Conservation (phyloP, 2,888 invertebrate species). For the Emmelina monodactyla region DNA sequence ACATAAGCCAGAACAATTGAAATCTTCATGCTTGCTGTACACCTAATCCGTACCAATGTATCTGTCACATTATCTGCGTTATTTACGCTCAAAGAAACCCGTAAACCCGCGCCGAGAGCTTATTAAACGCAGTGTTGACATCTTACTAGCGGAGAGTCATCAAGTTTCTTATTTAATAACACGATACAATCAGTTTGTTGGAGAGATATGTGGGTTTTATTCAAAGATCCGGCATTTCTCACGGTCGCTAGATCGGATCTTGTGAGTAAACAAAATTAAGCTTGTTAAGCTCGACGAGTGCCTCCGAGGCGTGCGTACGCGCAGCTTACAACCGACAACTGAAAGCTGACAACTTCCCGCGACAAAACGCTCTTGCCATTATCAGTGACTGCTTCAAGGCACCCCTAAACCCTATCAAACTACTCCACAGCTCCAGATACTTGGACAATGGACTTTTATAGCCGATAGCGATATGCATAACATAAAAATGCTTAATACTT, state of each 20-base stretch:
- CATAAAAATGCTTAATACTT: no score
- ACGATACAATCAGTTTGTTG: slow-evolving; percentile 26
- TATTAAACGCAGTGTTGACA: slow-evolving; percentile 51
- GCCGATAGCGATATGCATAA: not conserved
- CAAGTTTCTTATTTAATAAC: slow-evolving; percentile 34
- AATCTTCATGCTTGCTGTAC: slow-evolving; percentile 44
- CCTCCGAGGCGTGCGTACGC: slow-evolving; percentile 53
- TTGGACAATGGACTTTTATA: no score
- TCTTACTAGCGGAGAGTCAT: slow-evolving; percentile 49
- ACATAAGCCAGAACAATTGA: slow-evolving; percentile 50
- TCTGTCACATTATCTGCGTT: slow-evolving; percentile 57
- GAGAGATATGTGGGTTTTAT: slow-evolving; percentile 23
- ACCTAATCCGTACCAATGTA: slow-evolving; percentile 43
- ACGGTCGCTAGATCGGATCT: slow-evolving; percentile 25
- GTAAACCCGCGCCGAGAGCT: slow-evolving; percentile 39
- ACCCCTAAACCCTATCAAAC: not conserved
- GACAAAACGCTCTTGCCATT: slow-evolving; percentile 23
- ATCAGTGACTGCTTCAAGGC: slow-evolving; percentile 15
- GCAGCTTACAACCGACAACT: slow-evolving; percentile 50
- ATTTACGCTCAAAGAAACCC: slow-evolving; percentile 45
- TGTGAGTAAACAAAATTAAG: slow-evolving; percentile 56
- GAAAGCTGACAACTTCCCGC: slow-evolving; percentile 50
- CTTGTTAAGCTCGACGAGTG: slow-evolving; percentile 21
- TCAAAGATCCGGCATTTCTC: slow-evolving; percentile 22
- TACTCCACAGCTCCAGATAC: no score